Evolutionary conservation across 2,113 vertebrate genomes (phyloP), one percentile per base, ranked within the genome.

Genomic region (Myiozetetes cayanensis): DNA sequence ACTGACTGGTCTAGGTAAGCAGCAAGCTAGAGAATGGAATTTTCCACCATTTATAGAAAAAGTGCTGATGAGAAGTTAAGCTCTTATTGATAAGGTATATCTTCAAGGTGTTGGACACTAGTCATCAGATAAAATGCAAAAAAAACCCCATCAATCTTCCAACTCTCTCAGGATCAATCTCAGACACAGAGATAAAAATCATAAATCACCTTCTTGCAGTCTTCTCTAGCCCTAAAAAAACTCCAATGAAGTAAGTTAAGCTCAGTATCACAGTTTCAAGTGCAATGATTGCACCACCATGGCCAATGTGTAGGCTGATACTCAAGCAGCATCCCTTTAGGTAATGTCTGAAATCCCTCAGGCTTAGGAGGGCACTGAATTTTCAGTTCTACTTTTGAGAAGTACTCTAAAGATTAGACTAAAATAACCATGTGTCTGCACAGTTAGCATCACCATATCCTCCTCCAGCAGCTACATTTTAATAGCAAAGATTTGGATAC

Each of bases 401-500:
- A 94, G 85, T 49, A 65, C 49, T 65, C 23, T 70, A 11, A 55
- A 74, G 44, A 76, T 79, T 65, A 91, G 30, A 65, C 47, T 75
- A 65, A 94, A 91, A 82, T 75, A 94, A 53, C 19, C n/a, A 68
- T 65, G 22, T 52, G 46, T 49, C 71, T 85, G 71, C 28, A 49
- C n/a, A 90, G 71, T 62, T 73, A 43, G 74, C 10, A 30, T 31
- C 62, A 85, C 41, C 23, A 24, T 14, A 82, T 66, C 58, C 53
- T 79, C 27, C 67, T 94, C 67, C 53, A 87, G 74, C 47, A 93
- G 87, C 44, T 55, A 7, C 3, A 8, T 72, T 87, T 93, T 85
- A 89, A 94, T 46, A 93, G 49, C 31, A 82, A 93, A 85, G n/a
- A 90, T 85, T 53, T 90, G 58, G 41, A 83, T 82, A 73, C 44